Conservation (phyloP, 1,140 invertebrate genomes). For the Penaeus indicus region DNA sequence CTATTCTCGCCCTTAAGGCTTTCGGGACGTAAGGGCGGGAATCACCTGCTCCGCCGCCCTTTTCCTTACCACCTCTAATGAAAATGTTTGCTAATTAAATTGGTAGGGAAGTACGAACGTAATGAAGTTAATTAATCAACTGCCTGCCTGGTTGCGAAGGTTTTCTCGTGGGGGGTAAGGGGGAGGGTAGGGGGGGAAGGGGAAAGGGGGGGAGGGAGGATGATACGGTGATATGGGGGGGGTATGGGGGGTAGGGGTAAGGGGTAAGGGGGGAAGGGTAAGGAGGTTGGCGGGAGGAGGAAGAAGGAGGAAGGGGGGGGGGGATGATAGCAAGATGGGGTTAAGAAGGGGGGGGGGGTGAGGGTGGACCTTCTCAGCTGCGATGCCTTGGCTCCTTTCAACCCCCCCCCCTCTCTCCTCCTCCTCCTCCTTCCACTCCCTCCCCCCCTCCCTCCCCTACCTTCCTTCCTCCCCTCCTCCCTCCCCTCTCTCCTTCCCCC, state of each 20-base stretch:
- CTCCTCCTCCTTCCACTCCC: neutral
- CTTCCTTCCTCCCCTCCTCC: neutral
- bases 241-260: too few relatives aligned
- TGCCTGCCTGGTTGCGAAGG: neutral
- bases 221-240: too few relatives aligned
- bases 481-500: neutral
- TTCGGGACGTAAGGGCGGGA: neutral
- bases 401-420: neutral
- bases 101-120: conserved; percentile 58
- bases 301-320: too few relatives aligned
- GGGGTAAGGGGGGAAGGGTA: too few relatives aligned
- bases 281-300: too few relatives aligned
- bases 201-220: too few relatives aligned
- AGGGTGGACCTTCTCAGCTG: neutral
- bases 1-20: too few relatives aligned
- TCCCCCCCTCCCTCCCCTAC: neutral
- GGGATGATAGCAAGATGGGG: conserved; percentile 42
- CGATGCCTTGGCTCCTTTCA: neutral
- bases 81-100: conserved; percentile 65
- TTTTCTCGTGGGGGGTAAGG: neutral
- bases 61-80: conserved; percentile 37
- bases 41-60: neutral
- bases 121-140: conserved; percentile 64
- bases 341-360: neutral
- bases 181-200: too few relatives aligned